These are phyloP conservation scores for Charaxes varanes DNA, from an alignment of 1,140 invertebrate species.

Conservation along the genomic window DNA sequence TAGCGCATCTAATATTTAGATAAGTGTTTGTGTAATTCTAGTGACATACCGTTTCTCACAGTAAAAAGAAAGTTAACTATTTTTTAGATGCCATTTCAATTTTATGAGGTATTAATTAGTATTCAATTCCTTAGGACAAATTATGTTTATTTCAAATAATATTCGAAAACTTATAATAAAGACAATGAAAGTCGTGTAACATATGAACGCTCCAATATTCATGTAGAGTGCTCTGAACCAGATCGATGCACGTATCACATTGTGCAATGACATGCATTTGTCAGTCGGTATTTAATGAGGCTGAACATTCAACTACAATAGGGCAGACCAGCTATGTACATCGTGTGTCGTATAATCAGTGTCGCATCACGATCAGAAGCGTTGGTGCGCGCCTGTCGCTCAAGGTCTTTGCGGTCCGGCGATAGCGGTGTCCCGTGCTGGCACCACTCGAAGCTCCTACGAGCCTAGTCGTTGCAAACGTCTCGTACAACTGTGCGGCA, in stretches of 20 bases:
- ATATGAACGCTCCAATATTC: conserved; percentile 27
- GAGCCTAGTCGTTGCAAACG: conserved; percentile 53
- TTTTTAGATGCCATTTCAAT: too few species aligned
- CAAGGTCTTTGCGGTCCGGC: conserved; percentile 49
- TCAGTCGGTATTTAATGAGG: conserved; percentile 36
- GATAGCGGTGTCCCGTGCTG: conserved; percentile 48
- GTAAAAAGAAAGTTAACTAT: too few species aligned
- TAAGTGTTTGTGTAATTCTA: too few species aligned
- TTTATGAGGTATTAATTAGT: too few species aligned
- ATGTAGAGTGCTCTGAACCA: conserved; percentile 42
- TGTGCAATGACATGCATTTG: conserved; percentile 57
- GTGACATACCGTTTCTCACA: too few species aligned
- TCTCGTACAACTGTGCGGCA: conserved; percentile 56
- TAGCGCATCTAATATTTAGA: conserved; percentile 10
- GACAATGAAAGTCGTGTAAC: conserved; percentile 9
- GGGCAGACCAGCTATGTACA: conserved; percentile 62
- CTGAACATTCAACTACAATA: conserved; percentile 54
- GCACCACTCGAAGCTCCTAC: conserved; percentile 59
- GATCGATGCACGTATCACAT: conserved; percentile 49
- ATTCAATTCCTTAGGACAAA: too few species aligned
- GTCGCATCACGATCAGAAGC: conserved; percentile 54
- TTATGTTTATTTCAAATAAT: too few species aligned
- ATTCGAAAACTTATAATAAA: too few species aligned
- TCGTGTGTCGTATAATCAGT: conserved; percentile 45
- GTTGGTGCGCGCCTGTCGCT: conserved; percentile 60